Evolutionary conservation across 2,113 vertebrate species (phyloP).

Genomic region (Eptatretus burgeri): DNA sequence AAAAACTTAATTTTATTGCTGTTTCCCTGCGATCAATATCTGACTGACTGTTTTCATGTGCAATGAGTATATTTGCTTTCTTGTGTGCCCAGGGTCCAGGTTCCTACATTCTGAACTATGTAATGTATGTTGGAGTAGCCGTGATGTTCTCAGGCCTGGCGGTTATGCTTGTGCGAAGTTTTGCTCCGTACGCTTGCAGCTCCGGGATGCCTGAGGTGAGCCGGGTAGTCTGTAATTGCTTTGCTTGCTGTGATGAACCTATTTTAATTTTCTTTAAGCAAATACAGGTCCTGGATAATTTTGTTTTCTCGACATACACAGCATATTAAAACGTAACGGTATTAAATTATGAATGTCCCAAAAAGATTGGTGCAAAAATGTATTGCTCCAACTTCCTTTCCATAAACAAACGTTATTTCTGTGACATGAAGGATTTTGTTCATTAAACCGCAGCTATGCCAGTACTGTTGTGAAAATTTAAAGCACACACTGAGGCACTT

Average conservation of each 20-base stretch:
- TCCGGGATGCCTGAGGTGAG: constrained; percentile 92
- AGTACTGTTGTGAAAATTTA: too few relatives aligned
- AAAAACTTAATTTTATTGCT: too few relatives aligned
- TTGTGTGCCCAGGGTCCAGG: constrained; percentile 36
- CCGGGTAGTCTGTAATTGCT: too few relatives aligned
- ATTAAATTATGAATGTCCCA: too few relatives aligned
- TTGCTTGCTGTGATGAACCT: neutral
- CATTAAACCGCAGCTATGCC: too few relatives aligned
- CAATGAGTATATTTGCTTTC: constrained; percentile 13
- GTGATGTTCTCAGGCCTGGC: constrained; percentile 71
- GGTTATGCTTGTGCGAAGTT: constrained; percentile 71
- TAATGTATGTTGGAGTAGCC: constrained; percentile 70
- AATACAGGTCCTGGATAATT: neutral
- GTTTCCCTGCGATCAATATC: neutral
- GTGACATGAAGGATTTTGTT: too few relatives aligned
- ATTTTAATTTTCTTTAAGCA: constrained; percentile 10
- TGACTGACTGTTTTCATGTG: neutral
- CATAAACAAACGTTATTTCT: too few relatives aligned
- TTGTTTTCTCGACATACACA: constrained; percentile 11
- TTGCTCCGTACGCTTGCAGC: constrained; percentile 84
- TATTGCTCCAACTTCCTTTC: too few relatives aligned
- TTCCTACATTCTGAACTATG: constrained; percentile 73
- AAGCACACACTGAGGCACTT: too few relatives aligned
- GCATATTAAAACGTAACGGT: too few relatives aligned
- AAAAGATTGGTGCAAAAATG: too few relatives aligned